Evolutionary conservation across 2,113 vertebrate species (phyloP), one percentile per base, ranked within the genome.

Genomic region (Perca fluviatilis): DNA sequence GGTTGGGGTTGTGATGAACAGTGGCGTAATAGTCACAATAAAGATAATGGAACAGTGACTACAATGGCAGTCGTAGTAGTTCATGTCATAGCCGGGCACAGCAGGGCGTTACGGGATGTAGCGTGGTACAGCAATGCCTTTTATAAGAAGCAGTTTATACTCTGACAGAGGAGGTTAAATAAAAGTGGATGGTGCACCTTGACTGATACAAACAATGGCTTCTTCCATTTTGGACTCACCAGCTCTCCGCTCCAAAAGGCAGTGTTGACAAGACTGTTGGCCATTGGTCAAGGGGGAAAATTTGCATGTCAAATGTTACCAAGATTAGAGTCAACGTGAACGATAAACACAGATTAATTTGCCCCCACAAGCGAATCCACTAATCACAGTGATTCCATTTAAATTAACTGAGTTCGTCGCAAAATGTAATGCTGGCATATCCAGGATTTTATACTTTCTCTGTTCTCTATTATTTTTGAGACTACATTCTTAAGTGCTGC

Each of bases 401-500:
- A 54, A 74, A 67, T 33, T 4, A 50, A 77, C 0, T 49, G 11
- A n/a, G 51, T 61, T 74, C 6, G 16, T 15, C 6, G 4, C 69
- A 33, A 15, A 19, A 58, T 60, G 3, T 58, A 67, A 53, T 19
- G 78, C 11, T 19, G 23, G 2, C 30, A 11, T 33, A 18, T 25
- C 8, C 1, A 6, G 36, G 23, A 43, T 47, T 50, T 27, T 33
- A 8, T 15, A 43, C 30, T 47, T 43, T 7, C 13, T 43, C 4
- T 49, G 30, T 25, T 70, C 15, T 46, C 14, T 54, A 4, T 56
- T 69, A 30, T 70, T 75, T 75, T 68, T 69, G 11, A 9, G 30
- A 61, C 21, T 54, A 58, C 33, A 51, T 72, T 82, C 18, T 43
- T 16, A 60, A 77, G 65, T 47, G 74, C 46, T 40, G 12, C 69